Conservation (phyloP, 2,113 vertebrate genomes). For the Crocuta crocuta region DNA sequence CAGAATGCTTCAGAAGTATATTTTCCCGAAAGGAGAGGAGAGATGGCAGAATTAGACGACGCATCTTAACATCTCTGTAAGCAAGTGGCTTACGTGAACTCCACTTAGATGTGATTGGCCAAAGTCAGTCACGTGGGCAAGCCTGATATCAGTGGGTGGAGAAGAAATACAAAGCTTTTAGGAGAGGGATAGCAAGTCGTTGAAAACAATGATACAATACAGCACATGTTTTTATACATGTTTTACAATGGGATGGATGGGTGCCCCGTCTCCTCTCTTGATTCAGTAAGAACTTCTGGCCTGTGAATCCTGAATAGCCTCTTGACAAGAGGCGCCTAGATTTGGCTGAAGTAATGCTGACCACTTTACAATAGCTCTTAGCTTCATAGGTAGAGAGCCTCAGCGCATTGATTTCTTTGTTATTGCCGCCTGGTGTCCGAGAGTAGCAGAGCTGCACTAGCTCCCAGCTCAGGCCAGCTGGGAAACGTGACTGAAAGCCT, state of each 20-base stretch:
- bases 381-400: neutral
- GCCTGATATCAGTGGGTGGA: neutral
- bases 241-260: neutral
- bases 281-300: neutral
- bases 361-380: neutral
- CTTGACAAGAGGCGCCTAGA: neutral
- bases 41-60: neutral
- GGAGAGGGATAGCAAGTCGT: neutral
- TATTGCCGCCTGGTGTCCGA: neutral
- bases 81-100: neutral
- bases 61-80: neutral
- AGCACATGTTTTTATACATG: neutral
- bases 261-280: neutral
- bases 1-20: neutral
- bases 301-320: neutral
- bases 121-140: neutral
- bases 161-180: neutral
- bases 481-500: neutral
- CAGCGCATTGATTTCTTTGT: neutral
- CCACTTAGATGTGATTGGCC: neutral
- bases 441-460: neutral
- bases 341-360: neutral
- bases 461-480: neutral
- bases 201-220: neutral
- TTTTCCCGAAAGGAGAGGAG: neutral